Evolutionary conservation across 1,140 invertebrate genomes (phyloP), one percentile per base, ranked within the genome.

Genomic region (Gyrodactylus salaris): DNA sequence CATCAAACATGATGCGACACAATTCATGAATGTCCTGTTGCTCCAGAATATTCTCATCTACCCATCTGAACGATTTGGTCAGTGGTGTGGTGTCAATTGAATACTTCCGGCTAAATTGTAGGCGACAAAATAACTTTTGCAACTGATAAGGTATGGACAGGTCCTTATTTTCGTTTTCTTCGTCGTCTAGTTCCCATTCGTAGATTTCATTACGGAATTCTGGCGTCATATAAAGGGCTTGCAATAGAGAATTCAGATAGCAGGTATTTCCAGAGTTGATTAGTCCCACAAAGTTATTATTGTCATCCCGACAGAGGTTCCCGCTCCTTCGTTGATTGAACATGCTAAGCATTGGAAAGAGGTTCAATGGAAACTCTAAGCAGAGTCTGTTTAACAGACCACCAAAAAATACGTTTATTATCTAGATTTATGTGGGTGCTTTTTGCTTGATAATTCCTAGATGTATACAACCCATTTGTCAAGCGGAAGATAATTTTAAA

Each of bases 1-100:
- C 88, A 81, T 92, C 89, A 78, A 92, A 90, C 88, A 93, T 89
- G 1, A 91, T 87, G 73, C 89, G 83, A 79, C 87, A 91, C 26
- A 92, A 79, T 78, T 92, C 89, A 79, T 91, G 89, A 68, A 92
- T 88, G 78, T 92, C 89, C 77, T 92, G 89, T 78, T 92, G 89
- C 76, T 91, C 87, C 87, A 54, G 34, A 54, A 54, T 54, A 54
- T 54, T 54, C n/a, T 54, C 34, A 54, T 54, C 34, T 7, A 54
- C 34, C 34, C 34, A 54, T 16, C 34, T 7, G n/a, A 54, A 54
- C 7, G 34, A 74, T 68, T 16, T 23, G 24, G n/a, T 0, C 34
- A 24, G 27, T 74, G 1, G 7, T 19, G 54, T 20, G 24, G 27
- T 69, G 19, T 21, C 24, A 74, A 68, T 73, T 16, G 71, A 1